A percentile compares a stretch with the other conserved stretches of the same genome.
Conservation (phyloP, 2,888 invertebrate genomes). For the Tipula helvola region DNA sequence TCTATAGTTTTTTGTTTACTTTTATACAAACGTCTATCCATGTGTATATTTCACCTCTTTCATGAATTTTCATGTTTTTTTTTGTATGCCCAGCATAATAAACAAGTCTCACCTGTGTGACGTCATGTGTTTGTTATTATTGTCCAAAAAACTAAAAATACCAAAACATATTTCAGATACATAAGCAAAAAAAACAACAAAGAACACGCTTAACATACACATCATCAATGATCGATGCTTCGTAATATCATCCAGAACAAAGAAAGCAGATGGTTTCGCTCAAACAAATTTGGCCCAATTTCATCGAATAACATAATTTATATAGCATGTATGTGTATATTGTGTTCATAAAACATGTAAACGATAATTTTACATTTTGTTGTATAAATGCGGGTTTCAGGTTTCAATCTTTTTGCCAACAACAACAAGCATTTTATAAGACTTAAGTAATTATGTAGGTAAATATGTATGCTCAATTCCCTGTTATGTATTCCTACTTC, state of each 20-base stretch:
- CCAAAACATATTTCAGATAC: not conserved
- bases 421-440: not conserved
- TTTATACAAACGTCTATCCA: not conserved
- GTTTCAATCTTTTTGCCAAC: not conserved
- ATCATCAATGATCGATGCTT: not conserved
- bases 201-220: not conserved
- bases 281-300: not conserved
- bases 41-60: not conserved
- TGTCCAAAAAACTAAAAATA: not conserved
- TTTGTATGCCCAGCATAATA: not conserved
- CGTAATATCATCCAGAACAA: not conserved
- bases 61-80: not conserved
- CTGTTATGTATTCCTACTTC: not conserved
- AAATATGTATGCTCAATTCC: not conserved
- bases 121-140: not conserved
- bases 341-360: not conserved
- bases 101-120: not conserved
- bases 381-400: not conserved
- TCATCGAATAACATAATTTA: not conserved
- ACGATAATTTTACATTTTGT: not conserved
- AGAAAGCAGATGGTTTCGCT: not conserved
- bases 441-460: not conserved
- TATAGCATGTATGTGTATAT: not conserved
- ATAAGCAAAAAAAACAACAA: not conserved
- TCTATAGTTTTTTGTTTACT: too few species aligned